Percentiles rank a stretch among this genome's conserved stretches.
phyloP scores from a whole-genome alignment of 2,888 invertebrate species.

The Galerucella pusilla region DNA sequence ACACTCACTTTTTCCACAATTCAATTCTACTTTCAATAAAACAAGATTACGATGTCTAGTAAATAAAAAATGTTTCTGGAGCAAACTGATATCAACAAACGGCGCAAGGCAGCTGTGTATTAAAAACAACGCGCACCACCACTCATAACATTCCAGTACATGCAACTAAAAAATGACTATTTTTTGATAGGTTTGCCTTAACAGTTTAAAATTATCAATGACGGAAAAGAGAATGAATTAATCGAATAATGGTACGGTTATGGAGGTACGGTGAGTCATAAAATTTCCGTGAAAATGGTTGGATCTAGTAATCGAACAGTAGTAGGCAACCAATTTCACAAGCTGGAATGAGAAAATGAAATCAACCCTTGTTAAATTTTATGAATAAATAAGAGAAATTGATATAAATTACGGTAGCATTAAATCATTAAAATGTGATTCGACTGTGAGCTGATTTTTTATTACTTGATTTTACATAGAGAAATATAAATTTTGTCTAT shows the following conservation, averaged over 20 bases:
- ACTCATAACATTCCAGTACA: background rate
- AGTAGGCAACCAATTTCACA: background rate
- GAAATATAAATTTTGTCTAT: no score
- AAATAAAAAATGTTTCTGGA: slow-evolving; percentile 26
- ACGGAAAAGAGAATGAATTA: slow-evolving; percentile 6
- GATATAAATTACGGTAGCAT: no score
- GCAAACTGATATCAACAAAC: slow-evolving; percentile 30
- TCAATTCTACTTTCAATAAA: slow-evolving; percentile 8
- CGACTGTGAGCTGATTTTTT: no score
- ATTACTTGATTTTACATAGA: no score
- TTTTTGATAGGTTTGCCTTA: background rate
- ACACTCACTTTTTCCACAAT: slow-evolving; percentile 13
- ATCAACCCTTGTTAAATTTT: no score
- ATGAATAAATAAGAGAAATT: no score
- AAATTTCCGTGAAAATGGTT: background rate
- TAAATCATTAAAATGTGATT: no score
- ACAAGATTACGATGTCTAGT: slow-evolving; percentile 22
- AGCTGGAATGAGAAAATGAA: background rate
- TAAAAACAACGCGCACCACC: slow-evolving; percentile 28
- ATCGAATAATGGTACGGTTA: background rate
- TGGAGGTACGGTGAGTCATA: slow-evolving; percentile 22
- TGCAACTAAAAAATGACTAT: background rate
- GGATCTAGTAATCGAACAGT: background rate
- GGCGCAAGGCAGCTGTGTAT: slow-evolving; percentile 25
- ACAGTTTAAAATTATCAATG: slow-evolving; percentile 22